Evolutionary conservation across 2,888 invertebrate genomes (phyloP).

Genomic region (Megastigmus dorsalis): DNA sequence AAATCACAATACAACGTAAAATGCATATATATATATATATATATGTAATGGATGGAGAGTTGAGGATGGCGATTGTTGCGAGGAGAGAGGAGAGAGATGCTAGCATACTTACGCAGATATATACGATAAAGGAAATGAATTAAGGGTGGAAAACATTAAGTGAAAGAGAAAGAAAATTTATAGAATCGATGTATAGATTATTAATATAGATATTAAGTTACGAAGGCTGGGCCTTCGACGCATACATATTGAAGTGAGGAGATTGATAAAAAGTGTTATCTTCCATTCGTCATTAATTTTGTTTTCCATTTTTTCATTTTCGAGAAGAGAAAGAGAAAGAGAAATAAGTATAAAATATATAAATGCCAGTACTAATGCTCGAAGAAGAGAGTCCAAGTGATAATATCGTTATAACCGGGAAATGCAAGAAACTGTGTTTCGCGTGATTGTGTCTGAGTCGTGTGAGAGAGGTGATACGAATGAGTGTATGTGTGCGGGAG

Average conservation of each 20-base stretch:
- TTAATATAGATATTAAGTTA: slow-evolving; percentile 27
- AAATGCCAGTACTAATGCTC: slow-evolving; percentile 21
- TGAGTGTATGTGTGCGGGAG: not conserved
- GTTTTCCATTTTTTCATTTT: slow-evolving; percentile 6
- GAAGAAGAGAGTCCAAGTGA: slow-evolving; percentile 7
- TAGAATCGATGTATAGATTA: slow-evolving; percentile 48
- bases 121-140: not conserved
- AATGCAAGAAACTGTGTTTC: not conserved
- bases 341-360: not conserved
- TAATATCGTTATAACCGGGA: slow-evolving; percentile 19
- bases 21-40: slow-evolving; percentile 2
- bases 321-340: not conserved
- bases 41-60: not conserved
- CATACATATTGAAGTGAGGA: not conserved
- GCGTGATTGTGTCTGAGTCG: not conserved
- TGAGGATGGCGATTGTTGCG: not conserved
- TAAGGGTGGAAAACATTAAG: too few relatives aligned
- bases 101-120: not conserved
- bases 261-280: not conserved
- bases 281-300: not conserved
- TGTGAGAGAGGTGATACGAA: not conserved
- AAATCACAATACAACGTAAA: slow-evolving; percentile 36
- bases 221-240: slow-evolving; percentile 45
- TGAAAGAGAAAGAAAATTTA: slow-evolving; percentile 23
- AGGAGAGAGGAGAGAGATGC: not conserved